Evolutionary conservation across 1,140 invertebrate genomes (phyloP), one percentile per base, ranked within the genome.

Genomic region (Luehdorfia chinensis): DNA sequence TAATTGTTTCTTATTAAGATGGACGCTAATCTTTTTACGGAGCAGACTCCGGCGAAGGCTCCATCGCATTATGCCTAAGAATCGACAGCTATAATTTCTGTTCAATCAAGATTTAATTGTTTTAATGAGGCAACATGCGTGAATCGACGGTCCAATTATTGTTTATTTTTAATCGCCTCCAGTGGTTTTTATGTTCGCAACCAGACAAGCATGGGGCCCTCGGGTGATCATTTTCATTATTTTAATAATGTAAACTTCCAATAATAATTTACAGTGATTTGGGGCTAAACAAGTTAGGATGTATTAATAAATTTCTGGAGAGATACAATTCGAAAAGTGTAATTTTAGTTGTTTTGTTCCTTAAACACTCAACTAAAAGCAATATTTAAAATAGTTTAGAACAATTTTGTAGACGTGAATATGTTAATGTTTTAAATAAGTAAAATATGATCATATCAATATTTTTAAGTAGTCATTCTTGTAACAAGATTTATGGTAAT

Each of bases 81-180:
- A 83, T 86, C 83, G 83, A 86, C 83, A 86, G 78, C 83, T 84
- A 86, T 86, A 86, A 86, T 86, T 86, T 86, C 66, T 79, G 83
- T 86, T 86, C 83, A 84, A 86, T 86, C 83, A 86, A 86, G 83
- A 86, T 86, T 84, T 86, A 86, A 86, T 86, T 86, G 83, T 86
- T 86, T 86, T 86, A 86, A 86, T 86, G 79, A 86, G 79, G 58
- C 76, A 62, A 67, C 83, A 84, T 86, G 83, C 83, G 83, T 86
- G 83, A 86, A 86, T 83, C 74, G 81, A 60, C 79, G 83, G 71
- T 60, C 78, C 83, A 86, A 84, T 86, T 86, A 86, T 84, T 84
- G 79, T 84, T 86, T 86, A 86, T 86, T 84, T 86, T 86, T 86
- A 86, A 86, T 86, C 80, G 83, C 79, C 83, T 57, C 75, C 70